Percentiles rank a stretch among this genome's conserved stretches.
These are phyloP conservation scores for Bovichtus variegatus DNA, from an alignment of 2,797 vertebrate genomes.

Conservation along the genomic window DNA sequence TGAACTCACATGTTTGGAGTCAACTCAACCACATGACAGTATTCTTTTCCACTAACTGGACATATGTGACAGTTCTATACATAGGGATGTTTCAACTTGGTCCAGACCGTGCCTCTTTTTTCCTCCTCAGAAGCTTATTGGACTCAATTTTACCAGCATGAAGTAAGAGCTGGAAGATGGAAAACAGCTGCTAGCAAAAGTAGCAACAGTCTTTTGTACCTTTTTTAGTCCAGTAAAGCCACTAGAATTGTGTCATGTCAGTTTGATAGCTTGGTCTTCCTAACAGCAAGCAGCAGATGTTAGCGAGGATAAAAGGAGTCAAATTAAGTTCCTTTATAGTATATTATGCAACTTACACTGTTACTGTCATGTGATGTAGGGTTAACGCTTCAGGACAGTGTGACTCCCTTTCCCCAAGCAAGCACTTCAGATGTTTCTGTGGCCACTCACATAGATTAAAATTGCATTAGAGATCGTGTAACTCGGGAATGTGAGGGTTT, in stretches of 20 bases:
- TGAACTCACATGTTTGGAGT: slow-evolving; percentile 62
- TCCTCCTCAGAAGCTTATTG: slow-evolving; percentile 74
- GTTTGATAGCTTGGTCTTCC: slow-evolving; percentile 58
- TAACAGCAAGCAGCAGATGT: slow-evolving; percentile 50
- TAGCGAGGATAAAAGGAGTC: slow-evolving; percentile 44
- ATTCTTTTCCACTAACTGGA: slow-evolving; percentile 57
- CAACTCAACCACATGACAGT: slow-evolving; percentile 70
- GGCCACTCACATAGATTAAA: slow-evolving; percentile 71
- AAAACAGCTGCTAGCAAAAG: slow-evolving; percentile 81
- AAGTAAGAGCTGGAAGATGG: slow-evolving; percentile 77
- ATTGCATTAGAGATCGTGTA: slow-evolving; percentile 75
- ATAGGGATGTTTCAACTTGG: slow-evolving; percentile 77
- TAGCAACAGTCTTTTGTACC: slow-evolving; percentile 47
- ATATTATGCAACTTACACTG: slow-evolving; percentile 50
- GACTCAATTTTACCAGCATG: slow-evolving; percentile 79
- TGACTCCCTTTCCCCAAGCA: slow-evolving; percentile 64
- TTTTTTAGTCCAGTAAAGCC: slow-evolving; percentile 39
- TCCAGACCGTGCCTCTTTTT: slow-evolving; percentile 79
- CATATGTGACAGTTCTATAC: slow-evolving; percentile 68
- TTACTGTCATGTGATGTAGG: slow-evolving; percentile 61
- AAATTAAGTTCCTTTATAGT: slow-evolving; percentile 57
- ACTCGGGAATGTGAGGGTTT: slow-evolving; percentile 73
- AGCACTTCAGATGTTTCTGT: slow-evolving; percentile 72
- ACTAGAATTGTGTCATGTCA: slow-evolving; percentile 56
- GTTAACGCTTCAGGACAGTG: slow-evolving; percentile 65